Evolutionary conservation across 2,797 vertebrate genomes (phyloP), one percentile per base, ranked within the genome.

Genomic region (Synanceia verrucosa): DNA sequence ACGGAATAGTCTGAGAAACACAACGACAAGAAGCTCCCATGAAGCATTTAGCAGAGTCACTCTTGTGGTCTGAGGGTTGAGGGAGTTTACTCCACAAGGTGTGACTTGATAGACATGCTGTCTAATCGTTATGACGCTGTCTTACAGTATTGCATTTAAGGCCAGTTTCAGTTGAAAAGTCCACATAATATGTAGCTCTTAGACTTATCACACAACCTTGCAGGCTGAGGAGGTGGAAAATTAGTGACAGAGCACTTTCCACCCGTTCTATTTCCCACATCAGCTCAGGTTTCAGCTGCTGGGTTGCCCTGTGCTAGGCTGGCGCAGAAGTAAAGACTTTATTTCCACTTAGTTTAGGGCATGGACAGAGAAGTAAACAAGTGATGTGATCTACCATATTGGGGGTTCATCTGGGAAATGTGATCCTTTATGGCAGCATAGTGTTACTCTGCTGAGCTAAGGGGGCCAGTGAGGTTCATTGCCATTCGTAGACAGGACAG

Each of bases 1-100:
- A 99, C 92, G 6, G 91, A 92, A 74, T 95, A 98, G 63, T 98
- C 98, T 99, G 79, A 51, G 61, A 21, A 23, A 21, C 2, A 59
- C 8, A 28, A 29, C 2, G 70, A 59, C 0, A 28, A 36, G 8
- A 76, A 16, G 18, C 9, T 33, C 9, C 5, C 9, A 8, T 81
- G 8, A 47, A 36, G 12, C 23, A 34, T 34, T 51, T 65, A 36
- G n/a, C 21, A 21, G 55, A 53, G 19, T 52, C 66, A 36, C 5
- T 2, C 2, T 26, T 48, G 62, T 24, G 18, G 33, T 56, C 8
- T 64, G n/a, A 37, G 4, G 3, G 26, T 28, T 36, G 16, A 41
- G 4, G 10, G 21, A 29, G 47, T 29, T 50, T 39, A 33, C 43
- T 18, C 14, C 6, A 56, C 43, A 23, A 37, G 16, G 37, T 31